Base-by-base conservation (phyloP, 23 tunicate genomes). In the Aplidium turbinatum region DNA sequence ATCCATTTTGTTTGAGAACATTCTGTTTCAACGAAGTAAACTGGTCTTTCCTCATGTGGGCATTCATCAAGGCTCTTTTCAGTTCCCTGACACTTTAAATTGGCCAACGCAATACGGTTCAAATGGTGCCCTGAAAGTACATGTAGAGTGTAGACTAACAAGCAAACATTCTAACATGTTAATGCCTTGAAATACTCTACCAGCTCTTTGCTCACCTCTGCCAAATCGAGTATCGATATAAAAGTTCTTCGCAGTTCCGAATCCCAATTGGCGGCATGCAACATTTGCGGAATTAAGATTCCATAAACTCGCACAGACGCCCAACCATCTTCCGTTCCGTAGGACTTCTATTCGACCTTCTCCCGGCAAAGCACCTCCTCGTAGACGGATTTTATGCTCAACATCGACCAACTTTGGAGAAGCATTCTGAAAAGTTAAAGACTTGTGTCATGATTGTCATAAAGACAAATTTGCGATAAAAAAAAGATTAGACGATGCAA, bases 231-330 rank as follows among this genome's bases (percentile, higher is more conserved):
- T 48, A 9, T 30, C 33, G 0, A 2, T 40, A 29, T 7, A 46
- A 2, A 33, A 23, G 3, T 30, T 21, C 33, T 47, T 77, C 19
- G 72, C 82, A 19, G 84, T 78, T 22, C 84, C 84, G 36, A 23
- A 78, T 11, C 84, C 85, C 20, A 80, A 47, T 53, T 80, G 85
- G 1, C 85, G 51, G 71, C 85, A 80, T 3, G 85, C 85, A 22
- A 70, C 85, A 45, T 80, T 80, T 29, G 77, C 85, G 34, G 77
- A 46, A 38, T 5, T 24, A 3, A 51, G 32, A 34, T 80, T 23
- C 85, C 85, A 80, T 38, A 0, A 23, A 23, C 70, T 68, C 30
- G 77, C 40, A 38, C 85, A 80, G 4, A 80, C 35, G 39, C 68
- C 29, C 47, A 69, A 70, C 85, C 85, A 80, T 36, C 21, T 52